phyloP scores from a whole-genome alignment of 2,113 vertebrate genomes.

The Gnathonemus longibarbis region DNA sequence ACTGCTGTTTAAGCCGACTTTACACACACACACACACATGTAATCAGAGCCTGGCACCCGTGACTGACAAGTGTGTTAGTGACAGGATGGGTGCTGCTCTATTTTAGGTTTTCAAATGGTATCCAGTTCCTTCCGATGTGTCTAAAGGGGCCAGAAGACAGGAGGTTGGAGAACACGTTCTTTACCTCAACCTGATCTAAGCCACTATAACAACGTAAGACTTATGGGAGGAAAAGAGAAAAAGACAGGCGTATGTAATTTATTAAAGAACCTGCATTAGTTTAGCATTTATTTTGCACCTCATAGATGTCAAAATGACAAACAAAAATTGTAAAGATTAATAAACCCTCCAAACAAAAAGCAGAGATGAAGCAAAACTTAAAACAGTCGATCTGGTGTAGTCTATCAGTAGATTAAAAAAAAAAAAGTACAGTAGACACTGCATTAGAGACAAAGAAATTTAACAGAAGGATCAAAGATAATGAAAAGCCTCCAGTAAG shows the following conservation, averaged over 20 bases:
- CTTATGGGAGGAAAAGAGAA: background rate
- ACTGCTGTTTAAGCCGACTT: constrained; percentile 41
- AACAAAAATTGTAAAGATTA: constrained; percentile 5
- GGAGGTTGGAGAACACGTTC: background rate
- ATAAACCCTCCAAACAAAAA: constrained; percentile 12
- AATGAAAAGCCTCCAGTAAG: background rate
- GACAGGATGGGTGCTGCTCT: constrained; percentile 40
- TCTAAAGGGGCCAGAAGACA: background rate
- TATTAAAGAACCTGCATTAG: constrained; percentile 12
- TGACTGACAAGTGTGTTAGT: constrained; percentile 31
- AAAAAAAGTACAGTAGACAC: constrained; percentile 22
- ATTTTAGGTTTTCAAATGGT: constrained; percentile 52
- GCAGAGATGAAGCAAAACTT: constrained; percentile 11
- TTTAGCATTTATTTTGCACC: constrained; percentile 15
- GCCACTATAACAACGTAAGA: background rate
- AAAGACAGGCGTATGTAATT: background rate
- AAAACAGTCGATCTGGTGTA: too few species aligned
- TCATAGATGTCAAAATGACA: constrained; percentile 14
- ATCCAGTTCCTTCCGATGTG: constrained; percentile 23
- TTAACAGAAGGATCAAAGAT: background rate
- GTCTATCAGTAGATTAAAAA: constrained; percentile 18
- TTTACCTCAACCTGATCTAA: background rate
- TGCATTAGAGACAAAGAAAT: constrained; percentile 9
- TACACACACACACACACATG: constrained; percentile 24
- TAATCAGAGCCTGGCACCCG: constrained; percentile 52